These are phyloP conservation scores for Nemotelus nigrinus DNA, from an alignment of 2,888 invertebrate genomes.

Conservation along the genomic window DNA sequence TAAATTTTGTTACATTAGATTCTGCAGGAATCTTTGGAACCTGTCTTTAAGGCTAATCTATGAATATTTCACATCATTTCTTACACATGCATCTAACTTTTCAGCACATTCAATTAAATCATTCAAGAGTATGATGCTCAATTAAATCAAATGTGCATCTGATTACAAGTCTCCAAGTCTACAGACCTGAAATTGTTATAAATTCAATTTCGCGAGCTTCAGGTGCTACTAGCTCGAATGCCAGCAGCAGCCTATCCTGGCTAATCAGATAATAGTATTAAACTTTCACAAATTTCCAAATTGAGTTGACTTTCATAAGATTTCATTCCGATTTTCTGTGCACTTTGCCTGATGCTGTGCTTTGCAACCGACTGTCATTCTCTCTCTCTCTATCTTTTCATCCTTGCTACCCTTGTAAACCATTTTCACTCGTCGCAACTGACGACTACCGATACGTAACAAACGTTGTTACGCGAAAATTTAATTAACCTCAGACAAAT, in stretches of 20 bases:
- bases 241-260: background rate
- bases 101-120: too few relatives aligned
- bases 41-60: too few relatives aligned
- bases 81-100: too few relatives aligned
- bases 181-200: too few relatives aligned
- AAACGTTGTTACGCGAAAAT: constrained; percentile 14
- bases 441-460: background rate
- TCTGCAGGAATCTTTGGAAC: too few relatives aligned
- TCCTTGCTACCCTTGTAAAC: background rate
- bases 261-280: constrained; percentile 1
- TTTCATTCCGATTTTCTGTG: background rate
- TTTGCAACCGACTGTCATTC: background rate
- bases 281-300: background rate
- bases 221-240: too few relatives aligned
- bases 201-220: too few relatives aligned
- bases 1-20: too few relatives aligned
- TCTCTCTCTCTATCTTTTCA: background rate
- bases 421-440: background rate
- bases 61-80: too few relatives aligned
- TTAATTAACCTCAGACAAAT: constrained; percentile 39
- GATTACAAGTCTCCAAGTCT: too few relatives aligned
- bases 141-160: too few relatives aligned
- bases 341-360: background rate
- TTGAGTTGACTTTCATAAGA: background rate
- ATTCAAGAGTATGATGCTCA: too few relatives aligned